Evolutionary conservation across 2,113 vertebrate species (phyloP).

Genomic region (Lepisosteus osseus): DNA sequence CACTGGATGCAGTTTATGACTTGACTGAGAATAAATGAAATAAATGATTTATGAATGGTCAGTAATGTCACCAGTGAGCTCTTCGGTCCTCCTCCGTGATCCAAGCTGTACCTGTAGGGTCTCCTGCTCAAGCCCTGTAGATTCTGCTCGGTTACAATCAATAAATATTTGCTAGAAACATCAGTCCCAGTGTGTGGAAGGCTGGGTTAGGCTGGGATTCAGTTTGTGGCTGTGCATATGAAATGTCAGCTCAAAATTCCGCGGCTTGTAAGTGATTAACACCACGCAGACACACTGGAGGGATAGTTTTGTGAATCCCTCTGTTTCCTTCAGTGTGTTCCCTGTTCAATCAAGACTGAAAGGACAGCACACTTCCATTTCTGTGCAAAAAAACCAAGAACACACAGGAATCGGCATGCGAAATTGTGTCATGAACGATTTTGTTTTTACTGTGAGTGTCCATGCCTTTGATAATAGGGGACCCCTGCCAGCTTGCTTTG

Average conservation of each 20-base stretch:
- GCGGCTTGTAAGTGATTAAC: neutral
- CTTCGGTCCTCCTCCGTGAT: neutral
- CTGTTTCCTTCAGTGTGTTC: no score
- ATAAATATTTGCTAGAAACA: constrained; percentile 22
- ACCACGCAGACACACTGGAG: constrained; percentile 2
- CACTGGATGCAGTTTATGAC: no score
- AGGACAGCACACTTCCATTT: no score
- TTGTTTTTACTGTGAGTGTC: no score
- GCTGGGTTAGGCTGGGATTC: constrained; percentile 2
- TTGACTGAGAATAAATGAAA: neutral
- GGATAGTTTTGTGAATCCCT: neutral
- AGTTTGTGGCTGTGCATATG: constrained; percentile 12
- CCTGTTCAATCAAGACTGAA: no score
- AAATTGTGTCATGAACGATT: no score
- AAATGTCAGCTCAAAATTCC: constrained; percentile 2
- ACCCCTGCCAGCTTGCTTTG: no score
- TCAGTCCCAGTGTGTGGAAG: neutral
- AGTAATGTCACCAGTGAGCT: neutral
- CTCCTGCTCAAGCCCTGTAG: neutral
- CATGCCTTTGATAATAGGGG: no score
- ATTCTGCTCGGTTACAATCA: constrained; percentile 15
- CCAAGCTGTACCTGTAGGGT: neutral
- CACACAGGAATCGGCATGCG: no score
- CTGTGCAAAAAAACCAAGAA: no score
- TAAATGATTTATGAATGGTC: neutral